Evolutionary conservation across 2,797 vertebrate genomes (phyloP).

Genomic region (Chiloscyllium punctatum): DNA sequence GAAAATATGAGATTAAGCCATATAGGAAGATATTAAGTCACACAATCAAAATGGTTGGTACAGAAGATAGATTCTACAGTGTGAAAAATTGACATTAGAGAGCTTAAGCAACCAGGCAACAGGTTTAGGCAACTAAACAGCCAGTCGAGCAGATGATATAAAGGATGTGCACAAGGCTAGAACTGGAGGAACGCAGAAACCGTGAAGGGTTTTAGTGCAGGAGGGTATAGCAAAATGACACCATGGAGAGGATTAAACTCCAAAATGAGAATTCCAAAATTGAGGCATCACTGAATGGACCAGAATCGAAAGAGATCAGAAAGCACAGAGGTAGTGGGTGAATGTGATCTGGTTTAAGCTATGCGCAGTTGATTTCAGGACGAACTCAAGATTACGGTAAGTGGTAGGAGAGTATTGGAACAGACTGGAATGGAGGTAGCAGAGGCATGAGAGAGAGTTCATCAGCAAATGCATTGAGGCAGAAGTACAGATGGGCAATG

Average conservation of each 20-base stretch:
- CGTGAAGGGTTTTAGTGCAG: background rate
- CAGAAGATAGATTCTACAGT: background rate
- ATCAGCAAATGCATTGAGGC: too few species aligned
- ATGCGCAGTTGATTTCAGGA: background rate
- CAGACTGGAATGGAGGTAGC: background rate
- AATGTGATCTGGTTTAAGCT: background rate
- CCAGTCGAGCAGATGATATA: background rate
- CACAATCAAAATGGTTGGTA: background rate
- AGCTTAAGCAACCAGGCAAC: background rate
- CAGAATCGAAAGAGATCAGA: background rate
- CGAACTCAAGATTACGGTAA: background rate
- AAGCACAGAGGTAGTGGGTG: background rate
- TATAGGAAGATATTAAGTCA: background rate
- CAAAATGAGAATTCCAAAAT: background rate
- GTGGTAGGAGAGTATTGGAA: background rate
- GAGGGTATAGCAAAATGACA: background rate
- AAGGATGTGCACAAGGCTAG: background rate
- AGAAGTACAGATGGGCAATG: background rate
- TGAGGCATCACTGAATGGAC: background rate
- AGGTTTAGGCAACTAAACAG: background rate
- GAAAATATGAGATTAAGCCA: background rate
- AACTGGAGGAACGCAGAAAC: background rate
- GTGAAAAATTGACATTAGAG: background rate
- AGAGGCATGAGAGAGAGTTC: too few species aligned
- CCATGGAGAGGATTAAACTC: background rate